A percentile compares a stretch with the other conserved stretches of the same genome.
Evolutionary conservation across 1,140 invertebrate species (phyloP).

Genomic region (Brachionus calyciflorus): DNA sequence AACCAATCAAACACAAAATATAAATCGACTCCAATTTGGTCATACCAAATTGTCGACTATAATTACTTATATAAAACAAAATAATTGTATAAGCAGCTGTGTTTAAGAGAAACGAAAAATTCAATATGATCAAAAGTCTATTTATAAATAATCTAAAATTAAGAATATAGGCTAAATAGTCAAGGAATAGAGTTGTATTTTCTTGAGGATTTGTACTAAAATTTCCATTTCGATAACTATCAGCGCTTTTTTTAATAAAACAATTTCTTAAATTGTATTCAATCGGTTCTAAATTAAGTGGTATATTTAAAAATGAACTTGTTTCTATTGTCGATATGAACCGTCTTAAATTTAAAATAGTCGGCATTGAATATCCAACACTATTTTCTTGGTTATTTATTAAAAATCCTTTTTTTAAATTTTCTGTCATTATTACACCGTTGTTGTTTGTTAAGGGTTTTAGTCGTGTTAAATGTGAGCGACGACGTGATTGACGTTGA

Average conservation of each 20-base stretch:
- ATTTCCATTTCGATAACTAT: neutral
- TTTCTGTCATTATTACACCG: too few relatives aligned
- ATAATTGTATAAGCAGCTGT: neutral
- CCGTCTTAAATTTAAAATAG: neutral
- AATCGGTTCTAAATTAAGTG: constrained; percentile 24
- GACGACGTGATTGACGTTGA: neutral
- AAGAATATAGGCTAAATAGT: neutral
- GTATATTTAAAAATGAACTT: constrained; percentile 9
- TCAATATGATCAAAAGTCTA: neutral
- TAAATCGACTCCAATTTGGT: constrained; percentile 8
- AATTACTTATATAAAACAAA: constrained; percentile 1
- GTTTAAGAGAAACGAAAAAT: constrained; percentile 23
- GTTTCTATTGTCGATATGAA: constrained; percentile 38
- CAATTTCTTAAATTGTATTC: constrained; percentile 44
- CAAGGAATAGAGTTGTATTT: constrained; percentile 3
- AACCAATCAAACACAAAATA: constrained; percentile 22
- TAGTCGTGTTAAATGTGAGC: neutral
- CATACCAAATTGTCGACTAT: neutral
- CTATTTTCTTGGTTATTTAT: neutral
- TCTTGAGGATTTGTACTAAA: neutral
- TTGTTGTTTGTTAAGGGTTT: neutral
- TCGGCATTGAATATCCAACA: constrained; percentile 31
- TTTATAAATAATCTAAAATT: neutral
- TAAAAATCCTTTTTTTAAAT: neutral
- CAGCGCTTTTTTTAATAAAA: constrained; percentile 10